Percentiles rank a stretch among this genome's conserved stretches.
These are phyloP conservation scores for Polymixis lichenea DNA, from an alignment of 2,888 invertebrate species.

Conservation along the genomic window DNA sequence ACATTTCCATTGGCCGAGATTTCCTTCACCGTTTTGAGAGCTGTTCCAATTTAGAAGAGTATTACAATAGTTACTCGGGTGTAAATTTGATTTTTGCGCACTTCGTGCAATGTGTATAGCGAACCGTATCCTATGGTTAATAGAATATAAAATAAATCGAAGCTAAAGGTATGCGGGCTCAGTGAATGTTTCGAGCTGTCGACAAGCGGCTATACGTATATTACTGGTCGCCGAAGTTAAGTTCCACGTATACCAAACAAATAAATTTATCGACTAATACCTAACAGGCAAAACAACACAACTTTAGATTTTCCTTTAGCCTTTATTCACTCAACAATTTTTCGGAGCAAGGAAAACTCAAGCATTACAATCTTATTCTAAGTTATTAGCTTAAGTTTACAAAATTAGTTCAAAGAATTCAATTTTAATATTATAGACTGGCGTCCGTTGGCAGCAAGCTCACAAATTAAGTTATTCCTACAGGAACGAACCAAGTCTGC, in stretches of 20 bases:
- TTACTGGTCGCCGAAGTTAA: not conserved
- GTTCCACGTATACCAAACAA: too few relatives aligned
- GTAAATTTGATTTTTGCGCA: not conserved
- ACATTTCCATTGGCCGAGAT: not conserved
- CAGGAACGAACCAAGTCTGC: not conserved
- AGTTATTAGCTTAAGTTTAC: slow-evolving; percentile 20
- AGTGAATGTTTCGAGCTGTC: not conserved
- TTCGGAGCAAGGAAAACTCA: not conserved
- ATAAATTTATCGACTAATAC: too few relatives aligned
- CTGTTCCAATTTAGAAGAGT: not conserved
- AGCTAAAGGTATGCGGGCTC: not conserved
- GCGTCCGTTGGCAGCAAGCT: slow-evolving; percentile 8
- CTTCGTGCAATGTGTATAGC: not conserved
- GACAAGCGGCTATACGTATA: not conserved
- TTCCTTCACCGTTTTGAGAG: not conserved
- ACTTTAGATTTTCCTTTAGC: not conserved
- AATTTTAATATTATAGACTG: slow-evolving; percentile 22
- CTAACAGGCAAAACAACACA: not conserved
- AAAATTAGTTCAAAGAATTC: slow-evolving; percentile 16
- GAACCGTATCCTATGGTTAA: not conserved
- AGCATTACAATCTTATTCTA: slow-evolving; percentile 17
- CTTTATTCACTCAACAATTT: not conserved
- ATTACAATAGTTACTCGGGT: not conserved
- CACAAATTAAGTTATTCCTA: not conserved
- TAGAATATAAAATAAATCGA: too few relatives aligned